Evolutionary conservation across 2,797 vertebrate species (phyloP).

Genomic region (Sylvilagus floridanus): DNA sequence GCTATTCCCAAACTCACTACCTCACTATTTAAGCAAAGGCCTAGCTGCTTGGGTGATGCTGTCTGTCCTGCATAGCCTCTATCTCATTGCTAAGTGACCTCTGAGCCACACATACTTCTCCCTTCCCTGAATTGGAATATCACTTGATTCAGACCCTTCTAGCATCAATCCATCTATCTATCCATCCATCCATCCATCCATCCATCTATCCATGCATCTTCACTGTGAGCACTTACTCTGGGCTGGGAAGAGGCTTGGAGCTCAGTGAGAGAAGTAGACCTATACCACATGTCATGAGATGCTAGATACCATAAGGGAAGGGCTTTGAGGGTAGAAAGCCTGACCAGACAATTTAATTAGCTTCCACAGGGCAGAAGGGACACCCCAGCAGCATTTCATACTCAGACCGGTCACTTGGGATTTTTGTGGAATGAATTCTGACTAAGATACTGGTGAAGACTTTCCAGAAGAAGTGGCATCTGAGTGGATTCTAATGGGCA

Average conservation of each 20-base stretch:
- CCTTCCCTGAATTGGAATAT: neutral
- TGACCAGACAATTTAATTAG: neutral
- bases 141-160: neutral
- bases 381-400: neutral
- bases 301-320: neutral
- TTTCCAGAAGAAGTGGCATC: conserved; percentile 13
- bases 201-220: too few relatives aligned
- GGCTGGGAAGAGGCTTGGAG: neutral
- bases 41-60: neutral
- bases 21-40: neutral
- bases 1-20: neutral
- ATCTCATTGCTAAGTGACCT: neutral
- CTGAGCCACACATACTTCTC: neutral
- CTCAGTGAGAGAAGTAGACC: neutral
- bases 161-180: neutral
- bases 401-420: neutral
- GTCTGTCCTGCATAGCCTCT: neutral
- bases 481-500: neutral
- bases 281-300: neutral
- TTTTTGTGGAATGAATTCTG: conserved; percentile 16
- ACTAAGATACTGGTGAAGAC: neutral
- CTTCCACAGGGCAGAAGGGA: neutral
- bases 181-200: too few relatives aligned
- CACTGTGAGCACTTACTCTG: neutral
- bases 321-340: neutral